phyloP scores from a whole-genome alignment of 2,797 vertebrate genomes.

The Sebastolobus altivelis region DNA sequence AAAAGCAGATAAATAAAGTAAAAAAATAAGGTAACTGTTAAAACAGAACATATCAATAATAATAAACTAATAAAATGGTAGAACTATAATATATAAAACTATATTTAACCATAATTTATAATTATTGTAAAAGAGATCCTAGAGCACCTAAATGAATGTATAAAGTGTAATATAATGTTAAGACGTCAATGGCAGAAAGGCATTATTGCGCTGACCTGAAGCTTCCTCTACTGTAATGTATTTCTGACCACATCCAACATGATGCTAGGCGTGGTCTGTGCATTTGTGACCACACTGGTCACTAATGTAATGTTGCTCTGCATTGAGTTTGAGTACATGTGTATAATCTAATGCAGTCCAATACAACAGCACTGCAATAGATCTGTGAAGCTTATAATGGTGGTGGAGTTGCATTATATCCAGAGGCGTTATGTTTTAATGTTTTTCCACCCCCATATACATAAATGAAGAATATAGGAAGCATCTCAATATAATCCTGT shows the following conservation, averaged over 20 bases:
- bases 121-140: not conserved
- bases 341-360: not conserved
- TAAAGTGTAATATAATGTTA: not conserved
- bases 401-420: not conserved
- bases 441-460: not conserved
- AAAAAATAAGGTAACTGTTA: too few relatives aligned
- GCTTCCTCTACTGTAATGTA: not conserved
- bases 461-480: not conserved
- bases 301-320: not conserved
- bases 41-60: too few relatives aligned
- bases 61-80: too few relatives aligned
- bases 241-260: not conserved
- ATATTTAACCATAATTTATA: not conserved
- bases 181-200: not conserved
- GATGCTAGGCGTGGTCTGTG: not conserved
- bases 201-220: not conserved
- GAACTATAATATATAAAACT: not conserved
- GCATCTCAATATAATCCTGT: not conserved
- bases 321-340: not conserved
- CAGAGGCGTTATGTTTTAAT: not conserved
- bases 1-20: too few relatives aligned
- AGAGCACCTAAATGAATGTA: not conserved
- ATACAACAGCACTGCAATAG: not conserved
- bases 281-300: not conserved
- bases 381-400: not conserved